Conservation (phyloP, 2,888 invertebrate genomes). For the Adineta ricciae region DNA sequence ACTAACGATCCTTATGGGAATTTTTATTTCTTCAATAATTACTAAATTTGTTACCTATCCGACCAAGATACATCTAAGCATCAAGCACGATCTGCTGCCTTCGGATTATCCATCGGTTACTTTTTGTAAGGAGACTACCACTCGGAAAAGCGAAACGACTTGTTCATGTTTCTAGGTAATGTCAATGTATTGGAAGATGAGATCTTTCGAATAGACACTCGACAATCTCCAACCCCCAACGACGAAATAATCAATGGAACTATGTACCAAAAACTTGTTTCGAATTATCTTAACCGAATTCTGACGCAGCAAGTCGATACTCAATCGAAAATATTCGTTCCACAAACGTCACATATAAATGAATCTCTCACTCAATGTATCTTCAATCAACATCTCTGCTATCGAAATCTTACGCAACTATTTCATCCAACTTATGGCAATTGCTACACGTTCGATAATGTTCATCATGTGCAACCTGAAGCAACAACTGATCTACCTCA, state of each 20-base stretch:
- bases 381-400: not conserved
- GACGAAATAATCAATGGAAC: not conserved
- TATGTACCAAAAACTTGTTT: not conserved
- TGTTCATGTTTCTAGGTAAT: too few species aligned
- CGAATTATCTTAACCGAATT: not conserved
- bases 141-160: too few species aligned
- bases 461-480: not conserved
- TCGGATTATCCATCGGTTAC: not conserved
- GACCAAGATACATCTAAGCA: not conserved
- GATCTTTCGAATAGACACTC: not conserved
- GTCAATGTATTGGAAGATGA: not conserved
- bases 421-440: slow-evolving; percentile 4
- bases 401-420: not conserved
- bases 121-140: not conserved
- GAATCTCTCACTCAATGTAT: not conserved
- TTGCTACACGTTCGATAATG: not conserved
- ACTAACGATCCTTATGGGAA: not conserved
- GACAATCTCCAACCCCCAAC: not conserved
- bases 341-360: too few species aligned
- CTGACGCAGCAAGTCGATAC: too few species aligned
- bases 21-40: not conserved
- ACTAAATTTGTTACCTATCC: not conserved
- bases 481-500: not conserved
- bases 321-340: too few species aligned
- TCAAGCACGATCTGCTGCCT: not conserved